Conservation (phyloP, 2,113 vertebrate genomes). For the Triplophysa rosa region DNA sequence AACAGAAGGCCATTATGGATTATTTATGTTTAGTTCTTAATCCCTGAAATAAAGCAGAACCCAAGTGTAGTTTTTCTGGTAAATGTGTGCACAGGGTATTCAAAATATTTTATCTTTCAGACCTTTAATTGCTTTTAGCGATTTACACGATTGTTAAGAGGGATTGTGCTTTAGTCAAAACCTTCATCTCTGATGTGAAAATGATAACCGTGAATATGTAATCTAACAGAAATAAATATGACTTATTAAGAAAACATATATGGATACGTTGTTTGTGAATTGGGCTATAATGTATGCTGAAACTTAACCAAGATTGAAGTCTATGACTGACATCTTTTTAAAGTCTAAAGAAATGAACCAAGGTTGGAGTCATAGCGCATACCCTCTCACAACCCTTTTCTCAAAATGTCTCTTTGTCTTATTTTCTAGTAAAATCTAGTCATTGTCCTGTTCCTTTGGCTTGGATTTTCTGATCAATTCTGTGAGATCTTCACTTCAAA, state of each 20-base stretch:
- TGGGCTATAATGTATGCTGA: not conserved
- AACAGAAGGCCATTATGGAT: not conserved
- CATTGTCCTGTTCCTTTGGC: no score
- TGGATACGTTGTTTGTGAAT: conserved; percentile 12
- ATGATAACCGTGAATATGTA: conserved; percentile 1
- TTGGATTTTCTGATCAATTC: no score
- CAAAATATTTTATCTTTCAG: not conserved
- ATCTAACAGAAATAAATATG: not conserved
- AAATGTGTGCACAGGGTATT: not conserved
- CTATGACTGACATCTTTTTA: not conserved
- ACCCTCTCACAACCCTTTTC: no score
- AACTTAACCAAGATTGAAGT: not conserved
- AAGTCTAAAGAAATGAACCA: not conserved
- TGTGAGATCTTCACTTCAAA: no score
- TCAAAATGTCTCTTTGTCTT: not conserved
- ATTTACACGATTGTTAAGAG: not conserved
- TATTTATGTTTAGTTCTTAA: not conserved
- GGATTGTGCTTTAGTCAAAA: not conserved
- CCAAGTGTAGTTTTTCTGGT: not conserved
- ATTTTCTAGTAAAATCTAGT: not conserved
- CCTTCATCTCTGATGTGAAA: conserved; percentile 3
- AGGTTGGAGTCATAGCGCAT: no score
- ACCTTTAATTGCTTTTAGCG: conserved; percentile 7
- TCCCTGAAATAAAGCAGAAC: not conserved
- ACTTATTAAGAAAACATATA: not conserved